Conservation (phyloP, 2,888 invertebrate species). For the Drosophila tripunctata region DNA sequence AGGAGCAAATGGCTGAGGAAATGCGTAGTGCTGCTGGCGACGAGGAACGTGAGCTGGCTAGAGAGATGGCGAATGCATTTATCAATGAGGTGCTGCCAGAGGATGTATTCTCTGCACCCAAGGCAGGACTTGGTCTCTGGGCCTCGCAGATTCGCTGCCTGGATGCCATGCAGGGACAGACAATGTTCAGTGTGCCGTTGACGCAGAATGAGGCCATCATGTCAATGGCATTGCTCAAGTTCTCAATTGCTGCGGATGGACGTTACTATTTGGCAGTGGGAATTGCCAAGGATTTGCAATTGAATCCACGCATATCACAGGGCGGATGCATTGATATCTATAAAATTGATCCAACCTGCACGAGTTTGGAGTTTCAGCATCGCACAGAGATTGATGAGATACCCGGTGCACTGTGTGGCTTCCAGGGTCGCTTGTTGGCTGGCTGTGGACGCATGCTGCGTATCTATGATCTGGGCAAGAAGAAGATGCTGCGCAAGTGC, state of each 20-base stretch:
- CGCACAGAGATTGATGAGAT: conserved; percentile 97
- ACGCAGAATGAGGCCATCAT: conserved; percentile 99
- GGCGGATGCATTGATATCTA: conserved; percentile 96
- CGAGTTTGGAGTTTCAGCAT: conserved; percentile 95
- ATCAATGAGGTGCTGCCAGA: conserved; percentile 97
- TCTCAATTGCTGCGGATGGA: conserved; percentile 86
- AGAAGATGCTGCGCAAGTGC: conserved; percentile 98
- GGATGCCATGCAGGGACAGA: conserved; percentile 92
- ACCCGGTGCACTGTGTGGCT: conserved; percentile 94
- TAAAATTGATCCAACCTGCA: conserved; percentile 88
- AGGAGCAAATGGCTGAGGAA: conserved; percentile 98
- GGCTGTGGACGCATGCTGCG: conserved; percentile 96
- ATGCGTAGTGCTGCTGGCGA: conserved; percentile 98
- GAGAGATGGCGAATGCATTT: conserved; percentile 99
- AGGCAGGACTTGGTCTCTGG: conserved; percentile 98
- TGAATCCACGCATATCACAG: conserved; percentile 93
- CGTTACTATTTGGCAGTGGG: conserved; percentile 91
- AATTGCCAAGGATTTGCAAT: conserved; percentile 93
- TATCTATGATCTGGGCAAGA: conserved; percentile 97
- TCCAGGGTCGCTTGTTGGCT: conserved; percentile 95
- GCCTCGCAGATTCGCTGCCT: conserved; percentile 95
- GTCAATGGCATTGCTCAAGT: conserved; percentile 93
- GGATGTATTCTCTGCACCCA: conserved; percentile 96
- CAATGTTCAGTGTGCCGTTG: conserved; percentile 91
- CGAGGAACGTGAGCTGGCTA: conserved; percentile 97